A percentile compares a stretch with the other conserved stretches of the same genome.
phyloP scores from a whole-genome alignment of 2,113 vertebrate genomes.

The Sprattus sprattus region DNA sequence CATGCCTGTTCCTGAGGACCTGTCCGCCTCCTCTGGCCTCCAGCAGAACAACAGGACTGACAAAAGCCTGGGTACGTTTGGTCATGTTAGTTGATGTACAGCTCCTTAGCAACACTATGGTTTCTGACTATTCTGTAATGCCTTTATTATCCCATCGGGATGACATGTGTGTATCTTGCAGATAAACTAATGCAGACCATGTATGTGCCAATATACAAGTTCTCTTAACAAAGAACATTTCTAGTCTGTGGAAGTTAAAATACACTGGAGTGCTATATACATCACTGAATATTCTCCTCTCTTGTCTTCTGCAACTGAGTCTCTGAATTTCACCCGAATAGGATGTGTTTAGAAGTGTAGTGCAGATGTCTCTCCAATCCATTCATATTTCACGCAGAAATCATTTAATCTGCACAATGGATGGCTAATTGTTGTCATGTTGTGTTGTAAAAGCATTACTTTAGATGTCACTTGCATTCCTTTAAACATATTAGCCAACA shows the following conservation, averaged over 20 bases:
- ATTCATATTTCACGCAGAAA: neutral
- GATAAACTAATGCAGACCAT: neutral
- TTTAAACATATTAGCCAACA: neutral
- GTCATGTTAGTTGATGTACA: neutral
- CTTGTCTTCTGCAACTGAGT: neutral
- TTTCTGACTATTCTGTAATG: neutral
- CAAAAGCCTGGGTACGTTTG: slow-evolving; percentile 78
- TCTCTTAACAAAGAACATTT: neutral
- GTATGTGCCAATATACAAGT: neutral
- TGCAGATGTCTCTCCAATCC: neutral
- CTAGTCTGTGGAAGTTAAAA: neutral
- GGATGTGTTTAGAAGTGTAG: neutral
- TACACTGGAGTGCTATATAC: too few relatives aligned
- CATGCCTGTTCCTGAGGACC: slow-evolving; percentile 97
- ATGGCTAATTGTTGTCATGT: neutral
- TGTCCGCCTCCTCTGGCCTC: slow-evolving; percentile 85
- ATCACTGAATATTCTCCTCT: neutral
- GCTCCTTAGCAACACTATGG: neutral
- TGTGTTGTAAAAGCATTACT: neutral
- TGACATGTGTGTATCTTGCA: neutral
- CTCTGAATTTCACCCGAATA: neutral
- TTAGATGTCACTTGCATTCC: neutral
- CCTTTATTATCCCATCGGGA: neutral
- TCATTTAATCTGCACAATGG: neutral
- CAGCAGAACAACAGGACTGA: slow-evolving; percentile 85